Evolutionary conservation across 2,797 vertebrate species (phyloP), one percentile per base, ranked within the genome.

Genomic region (Sebastes hopkinsi): DNA sequence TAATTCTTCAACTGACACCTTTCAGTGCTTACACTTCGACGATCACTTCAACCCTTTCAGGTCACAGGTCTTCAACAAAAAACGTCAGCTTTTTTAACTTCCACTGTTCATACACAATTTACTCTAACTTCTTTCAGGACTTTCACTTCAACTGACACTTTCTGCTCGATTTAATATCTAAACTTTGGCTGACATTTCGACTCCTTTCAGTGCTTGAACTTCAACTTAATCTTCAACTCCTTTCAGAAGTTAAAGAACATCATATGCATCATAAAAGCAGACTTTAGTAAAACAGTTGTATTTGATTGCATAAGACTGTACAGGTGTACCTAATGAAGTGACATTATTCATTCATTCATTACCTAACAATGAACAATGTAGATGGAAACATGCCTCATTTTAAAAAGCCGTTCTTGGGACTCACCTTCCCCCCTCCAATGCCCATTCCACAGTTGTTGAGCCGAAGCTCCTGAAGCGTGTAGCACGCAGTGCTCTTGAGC

Each of bases 381-480:
- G 34, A 64, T 13, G n/a, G 22, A 42, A 25, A 32, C 8, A 38
- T 5, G 27, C 8, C 20, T 69, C 6, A 46, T 30, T 30, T 34
- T 29, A 8, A 12, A 25, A 68, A 54, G 1, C 9, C 0, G 2
- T 46, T 42, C 3, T 20, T 5, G 2, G 13, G 27, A 72, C 72
- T 87, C 88, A 98, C 99, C 97, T 99, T 99, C 27, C 98, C 99
- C 3, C 99, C 99, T 8, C 97, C 98, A 3, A 98, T 96, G 77
- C 99, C 99, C 98, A 99, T 98, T 85, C 99, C 99, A n/a, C 98
- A 99, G 95, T 99, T 99, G 92, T 99, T 99, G 74, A 99, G 97
- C 65, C 96, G 96, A 25, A 99, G 96, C 12, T 99, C 97, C 61
- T 96, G 95, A 12, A 99, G 85, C 0, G 97, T 97, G 94, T 97